Conservation (phyloP, 2,113 vertebrate species). For the Dipodomys spectabilis region DNA sequence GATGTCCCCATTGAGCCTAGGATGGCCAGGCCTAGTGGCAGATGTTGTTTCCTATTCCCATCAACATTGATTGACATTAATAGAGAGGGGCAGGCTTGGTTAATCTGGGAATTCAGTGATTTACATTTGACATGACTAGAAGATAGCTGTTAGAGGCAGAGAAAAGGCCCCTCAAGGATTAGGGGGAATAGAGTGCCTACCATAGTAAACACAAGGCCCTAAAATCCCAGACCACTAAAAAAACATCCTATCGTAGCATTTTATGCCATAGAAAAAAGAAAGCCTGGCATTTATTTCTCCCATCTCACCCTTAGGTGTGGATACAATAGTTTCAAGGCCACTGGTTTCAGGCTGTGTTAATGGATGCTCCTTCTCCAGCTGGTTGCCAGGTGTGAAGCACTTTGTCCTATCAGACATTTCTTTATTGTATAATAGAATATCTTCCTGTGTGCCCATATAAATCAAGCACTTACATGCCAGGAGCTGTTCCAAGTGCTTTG, state of each 20-base stretch:
- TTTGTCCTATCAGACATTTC: background rate
- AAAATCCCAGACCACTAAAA: too few species aligned
- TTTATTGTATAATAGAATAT: background rate
- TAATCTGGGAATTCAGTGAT: background rate
- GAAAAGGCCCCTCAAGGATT: background rate
- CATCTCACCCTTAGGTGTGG: background rate
- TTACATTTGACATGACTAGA: background rate
- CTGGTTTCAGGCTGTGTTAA: background rate
- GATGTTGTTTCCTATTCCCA: background rate
- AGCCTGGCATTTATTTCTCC: background rate
- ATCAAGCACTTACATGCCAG: background rate
- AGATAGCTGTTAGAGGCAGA: background rate
- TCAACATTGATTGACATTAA: too few species aligned
- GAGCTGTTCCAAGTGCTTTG: background rate
- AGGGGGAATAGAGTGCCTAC: too few species aligned
- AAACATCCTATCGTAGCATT: background rate
- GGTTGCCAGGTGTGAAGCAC: background rate
- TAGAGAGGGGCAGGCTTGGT: background rate
- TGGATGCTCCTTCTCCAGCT: background rate
- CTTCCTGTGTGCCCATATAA: background rate
- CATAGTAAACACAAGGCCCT: too few species aligned
- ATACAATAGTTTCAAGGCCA: background rate
- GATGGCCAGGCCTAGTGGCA: background rate
- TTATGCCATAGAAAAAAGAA: background rate
- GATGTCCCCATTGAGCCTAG: too few species aligned